Evolutionary conservation across 2,888 invertebrate species (phyloP).

Genomic region (Melanargia galathea): DNA sequence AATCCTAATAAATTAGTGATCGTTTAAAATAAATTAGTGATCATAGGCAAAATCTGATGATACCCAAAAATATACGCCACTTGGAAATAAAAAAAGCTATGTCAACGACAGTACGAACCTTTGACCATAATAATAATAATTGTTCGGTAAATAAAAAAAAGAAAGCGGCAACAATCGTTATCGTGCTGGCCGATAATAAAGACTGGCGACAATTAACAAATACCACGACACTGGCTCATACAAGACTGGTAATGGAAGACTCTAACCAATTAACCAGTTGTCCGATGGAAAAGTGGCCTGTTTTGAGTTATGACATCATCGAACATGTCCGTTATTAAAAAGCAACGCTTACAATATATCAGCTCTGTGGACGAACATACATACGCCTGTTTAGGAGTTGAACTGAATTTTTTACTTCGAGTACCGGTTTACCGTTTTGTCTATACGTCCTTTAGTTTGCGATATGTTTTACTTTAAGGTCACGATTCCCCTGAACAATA

Average conservation of each 20-base stretch:
- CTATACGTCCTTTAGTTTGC: slow-evolving; percentile 15
- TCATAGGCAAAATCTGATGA: neutral
- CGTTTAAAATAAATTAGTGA: too few relatives aligned
- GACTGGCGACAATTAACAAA: slow-evolving; percentile 65
- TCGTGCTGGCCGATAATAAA: slow-evolving; percentile 54
- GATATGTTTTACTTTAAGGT: slow-evolving; percentile 12
- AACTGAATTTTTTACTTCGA: slow-evolving; percentile 3
- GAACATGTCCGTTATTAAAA: slow-evolving; percentile 25
- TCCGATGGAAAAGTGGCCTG: slow-evolving; percentile 32
- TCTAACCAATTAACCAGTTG: slow-evolving; percentile 66
- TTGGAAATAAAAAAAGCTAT: neutral
- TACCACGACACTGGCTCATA: slow-evolving; percentile 66
- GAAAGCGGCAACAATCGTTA: slow-evolving; percentile 41
- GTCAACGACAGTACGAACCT: neutral
- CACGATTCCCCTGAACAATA: neutral
- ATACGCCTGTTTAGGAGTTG: slow-evolving; percentile 9
- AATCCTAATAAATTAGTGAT: too few relatives aligned
- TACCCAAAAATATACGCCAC: neutral
- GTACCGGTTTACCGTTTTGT: slow-evolving; percentile 16
- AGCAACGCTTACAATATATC: slow-evolving; percentile 9
- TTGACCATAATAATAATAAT: neutral
- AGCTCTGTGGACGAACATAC: neutral
- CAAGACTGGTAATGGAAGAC: slow-evolving; percentile 63
- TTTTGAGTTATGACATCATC: slow-evolving; percentile 38
- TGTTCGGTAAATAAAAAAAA: slow-evolving; percentile 26